Base-by-base conservation (phyloP, 2,888 invertebrate genomes). In the Nemapogon koenigi region DNA sequence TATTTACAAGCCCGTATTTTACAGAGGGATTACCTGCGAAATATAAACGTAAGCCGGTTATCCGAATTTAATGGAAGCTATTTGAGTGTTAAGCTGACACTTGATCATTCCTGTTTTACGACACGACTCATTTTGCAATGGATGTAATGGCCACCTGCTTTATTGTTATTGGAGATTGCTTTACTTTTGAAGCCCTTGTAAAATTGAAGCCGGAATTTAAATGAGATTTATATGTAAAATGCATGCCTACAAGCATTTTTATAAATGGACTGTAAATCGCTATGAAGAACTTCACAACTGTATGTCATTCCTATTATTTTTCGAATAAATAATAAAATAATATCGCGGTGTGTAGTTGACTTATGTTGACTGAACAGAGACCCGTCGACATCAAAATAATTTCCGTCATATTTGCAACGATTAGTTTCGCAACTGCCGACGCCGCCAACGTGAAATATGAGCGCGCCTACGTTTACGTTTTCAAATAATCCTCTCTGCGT, bases 1-100 rank as follows among this genome's bases (percentile, higher is more conserved):
- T 73, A 65, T 73, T 71, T 67, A 70, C 70, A 59, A 57, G 55
- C 56, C 51, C 65, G 62, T 71, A 72, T 70, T 70, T 73, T 66
- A 66, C 64, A 61, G 53, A 54, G 57, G 62, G 67, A 69, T 70
- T 70, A 71, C 60, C 62, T 57, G 64, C 57, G 52, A 66, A 66
- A 66, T 62, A 61, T 63, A 61, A 62, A 58, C 45, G 22, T 40
- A 33, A 37, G 25, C 37, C 28, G 39, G 28, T 62, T 63, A 62
- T 66, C 59, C 59, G 55, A 59, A 61, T 64, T 66, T 64, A 67
- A 67, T 64, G 62, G 58, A 51, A 48, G 59, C 57, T 57, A 58
- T 65, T 66, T 66, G 62, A 63, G 16, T 30, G 35, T 17, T 15
- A 26, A 30, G 22, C 18, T 33, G 36, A 36, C 59, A 65, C 59